Conservation (phyloP, 2,113 vertebrate species). For the Stictonetta naevosa region DNA sequence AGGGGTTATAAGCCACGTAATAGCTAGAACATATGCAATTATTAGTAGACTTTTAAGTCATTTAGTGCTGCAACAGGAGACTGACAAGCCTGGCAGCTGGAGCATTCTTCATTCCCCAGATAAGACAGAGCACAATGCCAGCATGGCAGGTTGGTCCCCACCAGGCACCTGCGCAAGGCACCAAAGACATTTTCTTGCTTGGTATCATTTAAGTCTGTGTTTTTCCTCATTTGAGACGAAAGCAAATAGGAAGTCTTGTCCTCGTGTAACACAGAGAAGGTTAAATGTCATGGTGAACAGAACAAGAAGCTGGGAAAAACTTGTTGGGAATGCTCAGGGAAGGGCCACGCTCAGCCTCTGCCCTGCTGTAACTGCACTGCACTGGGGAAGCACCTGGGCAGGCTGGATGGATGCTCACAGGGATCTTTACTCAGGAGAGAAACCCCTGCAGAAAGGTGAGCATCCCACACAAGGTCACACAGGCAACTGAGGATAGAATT, state of each 20-base stretch:
- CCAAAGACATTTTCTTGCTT: not conserved
- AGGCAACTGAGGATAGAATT: not conserved
- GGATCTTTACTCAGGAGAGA: not conserved
- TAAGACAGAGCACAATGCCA: not conserved
- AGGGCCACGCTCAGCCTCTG: not conserved
- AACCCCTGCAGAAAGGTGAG: not conserved
- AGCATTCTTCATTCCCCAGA: not conserved
- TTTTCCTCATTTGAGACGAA: not conserved
- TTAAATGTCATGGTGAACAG: not conserved
- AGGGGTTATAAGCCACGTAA: not conserved
- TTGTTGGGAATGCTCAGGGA: not conserved
- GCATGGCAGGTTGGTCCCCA: not conserved
- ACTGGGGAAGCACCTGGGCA: not conserved
- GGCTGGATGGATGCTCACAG: not conserved
- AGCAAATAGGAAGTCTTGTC: not conserved
- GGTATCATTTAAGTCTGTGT: not conserved
- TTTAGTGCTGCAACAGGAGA: not conserved
- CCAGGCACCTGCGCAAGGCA: not conserved
- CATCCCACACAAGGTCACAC: not conserved
- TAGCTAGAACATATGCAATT: not conserved
- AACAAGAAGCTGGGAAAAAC: not conserved
- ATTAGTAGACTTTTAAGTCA: not conserved
- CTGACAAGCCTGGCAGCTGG: not conserved
- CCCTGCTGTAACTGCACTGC: not conserved
- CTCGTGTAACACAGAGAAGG: not conserved